Percentiles rank a stretch among this genome's conserved stretches.
Evolutionary conservation across 2,888 invertebrate genomes (phyloP).

Genomic region (Adineta ricciae): DNA sequence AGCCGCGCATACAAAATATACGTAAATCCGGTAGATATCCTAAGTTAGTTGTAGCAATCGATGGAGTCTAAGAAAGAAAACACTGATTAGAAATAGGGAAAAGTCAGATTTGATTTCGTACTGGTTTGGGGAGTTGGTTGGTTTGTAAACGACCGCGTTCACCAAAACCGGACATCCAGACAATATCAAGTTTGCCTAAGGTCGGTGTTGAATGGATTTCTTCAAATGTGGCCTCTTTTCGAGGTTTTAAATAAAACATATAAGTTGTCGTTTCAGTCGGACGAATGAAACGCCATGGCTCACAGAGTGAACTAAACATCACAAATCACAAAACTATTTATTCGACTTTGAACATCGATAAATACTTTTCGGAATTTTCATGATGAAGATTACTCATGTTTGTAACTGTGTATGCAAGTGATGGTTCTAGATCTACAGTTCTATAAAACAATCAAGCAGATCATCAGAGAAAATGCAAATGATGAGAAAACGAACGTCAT

Average conservation of each 20-base stretch:
- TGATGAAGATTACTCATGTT: constrained; percentile 44
- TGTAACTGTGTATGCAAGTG: constrained; percentile 67
- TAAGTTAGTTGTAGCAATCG: not conserved
- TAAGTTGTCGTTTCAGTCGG: not conserved
- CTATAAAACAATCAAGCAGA: not conserved
- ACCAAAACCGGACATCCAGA: constrained; percentile 91
- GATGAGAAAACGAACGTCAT: constrained; percentile 71
- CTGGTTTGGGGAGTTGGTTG: constrained; percentile 79
- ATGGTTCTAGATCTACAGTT: constrained; percentile 60
- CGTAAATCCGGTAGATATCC: constrained; percentile 12
- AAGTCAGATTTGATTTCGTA: constrained; percentile 52
- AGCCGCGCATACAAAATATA: not conserved
- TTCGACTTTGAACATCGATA: too few species aligned
- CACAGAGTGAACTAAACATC: constrained; percentile 1
- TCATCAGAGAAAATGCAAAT: too few species aligned
- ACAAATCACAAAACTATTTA: too few species aligned
- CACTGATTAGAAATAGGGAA: not conserved
- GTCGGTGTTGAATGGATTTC: not conserved
- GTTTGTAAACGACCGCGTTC: constrained; percentile 92
- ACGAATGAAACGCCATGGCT: constrained; percentile 2
- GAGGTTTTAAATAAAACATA: constrained; percentile 62
- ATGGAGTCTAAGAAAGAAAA: not conserved
- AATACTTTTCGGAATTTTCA: constrained; percentile 31
- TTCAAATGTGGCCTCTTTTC: constrained; percentile 69
- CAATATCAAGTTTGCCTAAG: constrained; percentile 87